phyloP scores from a whole-genome alignment of 2,113 vertebrate species.

The Promerops cafer region DNA sequence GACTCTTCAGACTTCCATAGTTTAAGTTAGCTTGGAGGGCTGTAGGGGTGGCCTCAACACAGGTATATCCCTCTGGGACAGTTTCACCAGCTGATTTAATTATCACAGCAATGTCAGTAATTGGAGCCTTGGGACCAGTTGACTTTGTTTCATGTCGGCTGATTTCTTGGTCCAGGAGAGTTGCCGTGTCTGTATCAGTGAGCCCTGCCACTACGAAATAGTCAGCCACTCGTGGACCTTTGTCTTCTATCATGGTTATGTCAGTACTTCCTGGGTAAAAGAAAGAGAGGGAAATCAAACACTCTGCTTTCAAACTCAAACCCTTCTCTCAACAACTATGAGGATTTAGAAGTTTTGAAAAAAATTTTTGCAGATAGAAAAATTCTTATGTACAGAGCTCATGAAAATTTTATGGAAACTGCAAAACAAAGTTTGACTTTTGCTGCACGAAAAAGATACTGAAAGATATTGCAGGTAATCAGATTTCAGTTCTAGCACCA shows the following conservation, averaged over 20 bases:
- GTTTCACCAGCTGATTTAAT: constrained; percentile 90
- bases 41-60: constrained; percentile 88
- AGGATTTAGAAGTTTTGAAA: background rate
- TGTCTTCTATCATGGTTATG: constrained; percentile 93
- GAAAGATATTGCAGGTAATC: background rate
- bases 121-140: constrained; percentile 88
- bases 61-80: constrained; percentile 93
- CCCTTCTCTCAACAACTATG: background rate
- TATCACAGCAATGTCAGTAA: constrained; percentile 94
- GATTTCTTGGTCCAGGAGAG: constrained; percentile 87
- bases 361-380: background rate
- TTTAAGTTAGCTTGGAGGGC: constrained; percentile 94
- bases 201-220: constrained; percentile 98
- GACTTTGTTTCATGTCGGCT: constrained; percentile 87
- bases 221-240: constrained; percentile 94
- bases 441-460: background rate
- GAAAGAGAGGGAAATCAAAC: background rate
- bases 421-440: background rate
- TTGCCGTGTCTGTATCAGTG: constrained; percentile 89
- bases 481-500: background rate
- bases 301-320: background rate
- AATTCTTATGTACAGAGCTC: background rate
- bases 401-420: background rate
- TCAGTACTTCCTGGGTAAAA: constrained; percentile 49
- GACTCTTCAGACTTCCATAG: constrained; percentile 96